Evolutionary conservation across 2,888 invertebrate species (phyloP).

Genomic region (Synergus itoensis): DNA sequence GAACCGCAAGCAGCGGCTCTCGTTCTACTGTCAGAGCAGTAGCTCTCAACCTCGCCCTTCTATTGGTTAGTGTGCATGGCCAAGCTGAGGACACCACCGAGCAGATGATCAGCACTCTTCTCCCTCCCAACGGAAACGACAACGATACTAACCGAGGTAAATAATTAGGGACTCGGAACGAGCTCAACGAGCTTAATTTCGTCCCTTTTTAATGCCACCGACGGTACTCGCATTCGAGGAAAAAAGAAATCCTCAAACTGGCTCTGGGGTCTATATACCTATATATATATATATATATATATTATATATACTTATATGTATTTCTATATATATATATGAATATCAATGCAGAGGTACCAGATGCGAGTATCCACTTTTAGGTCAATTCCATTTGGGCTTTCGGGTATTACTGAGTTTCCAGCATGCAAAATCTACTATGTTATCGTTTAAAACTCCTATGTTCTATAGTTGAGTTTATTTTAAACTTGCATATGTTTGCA

Average conservation of each 20-base stretch:
- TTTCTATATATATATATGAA: background rate
- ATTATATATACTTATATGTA: too few species aligned
- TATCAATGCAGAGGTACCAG: constrained; percentile 4
- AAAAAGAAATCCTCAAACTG: background rate
- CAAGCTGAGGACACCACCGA: constrained; percentile 51
- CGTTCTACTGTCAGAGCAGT: constrained; percentile 54
- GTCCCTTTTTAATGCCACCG: constrained; percentile 47
- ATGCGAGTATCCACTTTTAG: background rate
- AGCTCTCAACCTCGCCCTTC: constrained; percentile 60
- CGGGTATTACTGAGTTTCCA: background rate
- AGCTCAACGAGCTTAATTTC: constrained; percentile 59
- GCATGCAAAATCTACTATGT: background rate
- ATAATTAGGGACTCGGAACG: constrained; percentile 57
- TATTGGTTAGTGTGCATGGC: constrained; percentile 44
- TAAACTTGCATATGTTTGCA: background rate
- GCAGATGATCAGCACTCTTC: constrained; percentile 48
- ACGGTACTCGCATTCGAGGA: background rate
- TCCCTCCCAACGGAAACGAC: constrained; percentile 63
- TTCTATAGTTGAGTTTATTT: background rate
- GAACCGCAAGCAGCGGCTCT: constrained; percentile 55
- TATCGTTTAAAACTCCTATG: background rate
- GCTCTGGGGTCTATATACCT: background rate
- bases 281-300: too few species aligned
- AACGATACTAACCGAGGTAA: constrained; percentile 68
- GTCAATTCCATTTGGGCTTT: constrained; percentile 3